phyloP scores from a whole-genome alignment of 2,113 vertebrate genomes.

The Laticauda colubrina region DNA sequence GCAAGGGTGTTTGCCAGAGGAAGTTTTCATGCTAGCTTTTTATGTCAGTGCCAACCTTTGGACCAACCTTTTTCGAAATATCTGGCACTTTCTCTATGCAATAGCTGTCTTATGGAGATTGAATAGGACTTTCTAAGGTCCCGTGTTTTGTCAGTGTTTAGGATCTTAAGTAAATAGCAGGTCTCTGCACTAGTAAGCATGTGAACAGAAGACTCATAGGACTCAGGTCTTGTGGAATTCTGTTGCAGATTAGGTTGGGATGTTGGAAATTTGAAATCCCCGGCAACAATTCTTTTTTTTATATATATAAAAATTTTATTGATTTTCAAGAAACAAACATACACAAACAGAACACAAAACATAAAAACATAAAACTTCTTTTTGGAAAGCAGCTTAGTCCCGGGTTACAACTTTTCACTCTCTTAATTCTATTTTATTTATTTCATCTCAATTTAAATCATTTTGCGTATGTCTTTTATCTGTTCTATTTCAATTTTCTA shows the following conservation, averaged over 20 bases:
- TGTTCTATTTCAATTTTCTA: too few relatives aligned
- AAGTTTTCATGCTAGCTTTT: neutral
- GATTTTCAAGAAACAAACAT: too few relatives aligned
- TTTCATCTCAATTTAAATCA: too few relatives aligned
- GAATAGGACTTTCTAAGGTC: neutral
- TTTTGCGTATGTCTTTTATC: too few relatives aligned
- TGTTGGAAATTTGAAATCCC: neutral
- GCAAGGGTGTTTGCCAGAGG: neutral
- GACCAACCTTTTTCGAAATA: neutral
- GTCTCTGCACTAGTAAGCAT: neutral
- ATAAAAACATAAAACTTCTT: too few relatives aligned
- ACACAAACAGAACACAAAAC: too few relatives aligned
- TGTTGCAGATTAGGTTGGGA: neutral
- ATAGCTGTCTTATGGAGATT: neutral
- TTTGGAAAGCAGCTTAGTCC: too few relatives aligned
- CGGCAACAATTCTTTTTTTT: neutral
- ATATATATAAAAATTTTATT: too few relatives aligned
- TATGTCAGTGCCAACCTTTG: neutral
- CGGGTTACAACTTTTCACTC: too few relatives aligned
- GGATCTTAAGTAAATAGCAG: neutral
- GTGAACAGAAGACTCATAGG: neutral
- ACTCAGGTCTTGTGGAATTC: neutral
- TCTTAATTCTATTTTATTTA: too few relatives aligned
- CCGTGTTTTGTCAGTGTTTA: neutral
- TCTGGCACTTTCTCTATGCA: neutral